Percentiles rank a stretch among this genome's conserved stretches.
Conservation (phyloP, 2,113 vertebrate species). For the Callaeas wilsoni region DNA sequence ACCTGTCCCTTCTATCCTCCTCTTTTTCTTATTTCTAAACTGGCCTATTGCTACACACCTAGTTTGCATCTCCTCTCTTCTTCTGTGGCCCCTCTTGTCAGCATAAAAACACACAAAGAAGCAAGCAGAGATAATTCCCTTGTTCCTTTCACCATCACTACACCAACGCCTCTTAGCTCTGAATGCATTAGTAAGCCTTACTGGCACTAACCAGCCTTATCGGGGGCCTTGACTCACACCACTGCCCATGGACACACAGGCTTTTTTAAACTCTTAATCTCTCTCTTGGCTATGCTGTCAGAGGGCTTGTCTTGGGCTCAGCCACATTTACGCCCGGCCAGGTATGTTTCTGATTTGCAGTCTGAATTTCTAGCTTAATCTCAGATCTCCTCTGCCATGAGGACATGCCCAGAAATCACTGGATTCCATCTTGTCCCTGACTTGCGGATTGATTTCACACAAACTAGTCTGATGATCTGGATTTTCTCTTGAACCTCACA, state of each 20-base stretch:
- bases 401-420: not conserved
- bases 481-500: not conserved
- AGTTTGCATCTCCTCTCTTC: not conserved
- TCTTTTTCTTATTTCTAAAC: not conserved
- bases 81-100: not conserved
- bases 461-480: not conserved
- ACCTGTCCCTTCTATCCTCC: accelerated
- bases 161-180: not conserved
- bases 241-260: not conserved
- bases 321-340: not conserved
- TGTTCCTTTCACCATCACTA: not conserved
- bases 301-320: not conserved
- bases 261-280: not conserved
- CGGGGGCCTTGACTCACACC: not conserved
- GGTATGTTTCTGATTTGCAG: not conserved
- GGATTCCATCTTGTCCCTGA: not conserved
- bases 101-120: not conserved
- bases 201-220: not conserved
- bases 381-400: not conserved
- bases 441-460: not conserved
- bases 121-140: not conserved
- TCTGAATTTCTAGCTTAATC: not conserved
- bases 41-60: not conserved
- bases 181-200: not conserved
- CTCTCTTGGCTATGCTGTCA: not conserved